Percentiles rank a stretch among this genome's conserved stretches.
These are phyloP conservation scores for Eulemur coronatus DNA, from an alignment of 2,797 vertebrate genomes.

Conservation along the genomic window DNA sequence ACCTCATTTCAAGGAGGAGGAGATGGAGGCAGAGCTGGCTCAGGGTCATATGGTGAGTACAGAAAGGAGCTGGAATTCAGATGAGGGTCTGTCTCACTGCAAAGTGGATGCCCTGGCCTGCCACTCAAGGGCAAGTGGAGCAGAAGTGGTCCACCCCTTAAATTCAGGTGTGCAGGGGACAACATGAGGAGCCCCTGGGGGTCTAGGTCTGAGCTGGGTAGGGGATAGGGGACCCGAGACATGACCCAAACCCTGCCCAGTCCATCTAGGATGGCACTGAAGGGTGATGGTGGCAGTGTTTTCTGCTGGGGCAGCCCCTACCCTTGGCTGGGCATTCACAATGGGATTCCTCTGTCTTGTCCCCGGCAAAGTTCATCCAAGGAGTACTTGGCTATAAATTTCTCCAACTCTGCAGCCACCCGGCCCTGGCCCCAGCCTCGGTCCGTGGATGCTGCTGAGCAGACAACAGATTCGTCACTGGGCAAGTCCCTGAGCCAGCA, in stretches of 20 bases:
- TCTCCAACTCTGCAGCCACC: not conserved
- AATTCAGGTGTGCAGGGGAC: not conserved
- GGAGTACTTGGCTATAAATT: slow-evolving; percentile 36
- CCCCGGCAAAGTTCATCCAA: not conserved
- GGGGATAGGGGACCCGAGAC: too few relatives aligned
- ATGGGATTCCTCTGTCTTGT: not conserved
- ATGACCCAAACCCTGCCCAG: not conserved
- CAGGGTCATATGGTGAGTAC: not conserved
- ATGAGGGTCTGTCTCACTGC: not conserved
- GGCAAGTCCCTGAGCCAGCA: slow-evolving; percentile 75
- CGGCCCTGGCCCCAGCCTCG: slow-evolving; percentile 58
- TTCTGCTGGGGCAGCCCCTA: not conserved
- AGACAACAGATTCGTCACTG: slow-evolving; percentile 81
- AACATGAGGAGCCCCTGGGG: not conserved
- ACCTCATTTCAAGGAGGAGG: not conserved
- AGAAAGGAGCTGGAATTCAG: not conserved
- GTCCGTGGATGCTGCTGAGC: slow-evolving; percentile 76
- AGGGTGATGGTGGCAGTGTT: not conserved
- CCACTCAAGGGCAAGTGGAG: not conserved
- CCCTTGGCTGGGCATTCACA: not conserved
- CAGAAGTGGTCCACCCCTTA: not conserved
- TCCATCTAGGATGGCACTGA: not conserved
- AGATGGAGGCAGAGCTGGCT: not conserved
- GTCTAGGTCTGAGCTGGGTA: not conserved
- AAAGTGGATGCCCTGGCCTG: not conserved